These are phyloP conservation scores for Vireo griseus DNA, from an alignment of 2,797 vertebrate species.

Conservation along the genomic window DNA sequence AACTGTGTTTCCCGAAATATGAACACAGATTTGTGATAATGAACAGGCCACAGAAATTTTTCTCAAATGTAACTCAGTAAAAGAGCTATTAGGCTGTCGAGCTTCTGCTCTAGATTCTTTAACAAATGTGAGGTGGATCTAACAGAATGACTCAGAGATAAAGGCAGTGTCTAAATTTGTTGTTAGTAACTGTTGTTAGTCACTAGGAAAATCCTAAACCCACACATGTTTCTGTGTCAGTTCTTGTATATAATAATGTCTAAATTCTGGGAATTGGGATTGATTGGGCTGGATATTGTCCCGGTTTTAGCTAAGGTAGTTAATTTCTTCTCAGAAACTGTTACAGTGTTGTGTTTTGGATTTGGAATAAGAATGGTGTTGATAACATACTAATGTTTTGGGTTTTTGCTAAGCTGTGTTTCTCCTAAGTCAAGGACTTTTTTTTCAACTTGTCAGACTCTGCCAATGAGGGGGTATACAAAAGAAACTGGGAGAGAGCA, in stretches of 20 bases:
- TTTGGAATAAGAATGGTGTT: background rate
- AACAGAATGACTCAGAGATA: background rate
- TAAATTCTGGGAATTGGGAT: background rate
- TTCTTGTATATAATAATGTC: background rate
- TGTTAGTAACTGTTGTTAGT: constrained; percentile 22
- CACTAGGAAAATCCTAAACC: constrained; percentile 27
- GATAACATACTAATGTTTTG: background rate
- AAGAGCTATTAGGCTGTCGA: background rate
- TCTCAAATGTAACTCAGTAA: background rate
- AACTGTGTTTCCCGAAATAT: background rate
- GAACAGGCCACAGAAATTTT: background rate
- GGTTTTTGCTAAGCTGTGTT: background rate
- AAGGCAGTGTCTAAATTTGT: constrained; percentile 8
- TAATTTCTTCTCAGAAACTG: background rate
- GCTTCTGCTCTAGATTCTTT: background rate
- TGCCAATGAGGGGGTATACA: background rate
- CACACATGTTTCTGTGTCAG: background rate
- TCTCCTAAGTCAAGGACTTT: background rate
- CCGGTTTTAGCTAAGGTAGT: background rate
- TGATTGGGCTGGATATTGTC: background rate
- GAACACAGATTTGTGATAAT: background rate
- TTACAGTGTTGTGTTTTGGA: background rate
- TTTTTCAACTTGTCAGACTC: background rate
- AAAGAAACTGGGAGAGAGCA: background rate
- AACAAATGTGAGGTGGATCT: background rate